Base-by-base conservation (phyloP, 2,797 vertebrate species). In the Tragopan temminckii region DNA sequence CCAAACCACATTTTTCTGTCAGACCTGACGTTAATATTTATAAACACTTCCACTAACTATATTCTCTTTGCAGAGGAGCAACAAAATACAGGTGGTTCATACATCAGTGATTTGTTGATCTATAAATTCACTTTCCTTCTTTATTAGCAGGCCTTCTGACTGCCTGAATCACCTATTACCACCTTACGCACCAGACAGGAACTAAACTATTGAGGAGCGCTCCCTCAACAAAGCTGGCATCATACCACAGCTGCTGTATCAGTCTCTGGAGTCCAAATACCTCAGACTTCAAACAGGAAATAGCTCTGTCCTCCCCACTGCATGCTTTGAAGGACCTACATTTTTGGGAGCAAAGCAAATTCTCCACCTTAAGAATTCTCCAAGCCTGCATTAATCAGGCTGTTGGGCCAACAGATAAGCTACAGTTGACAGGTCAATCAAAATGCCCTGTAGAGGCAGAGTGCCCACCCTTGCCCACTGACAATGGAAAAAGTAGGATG, bases 71-170 rank as follows among this genome's bases (percentile, higher is more conserved):
- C 50, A 92, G 75, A 1, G 1, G 42, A 93, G 86, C 23, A 92
- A 48, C 36, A 67, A 82, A 91, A 61, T 50, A 70, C 67, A 90
- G 61, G 74, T 92, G 85, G 93, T 89, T 92, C 80, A 89, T 13
- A 78, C 33, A 61, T 23, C 31, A 55, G 21, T 35, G 55, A 68
- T 53, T 92, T 68, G 77, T 88, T 83, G 50, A 72, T 86, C 80
- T 87, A 13, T 87, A 17, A 52, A 80, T 50, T 82, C 80, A 48
- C 55, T 87, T 53, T 59, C 62, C 50, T 43, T 55, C 71, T 63
- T 88, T 80, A 85, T 66, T 74, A 94, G 83, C 61, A 84, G 79
- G 46, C 43, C 53, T 62, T 29, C 35, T 58, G 82, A 45, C 25
- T 62, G 38, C 75, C 48, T 45, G 57, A 88, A 42, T 63, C 61